Evolutionary conservation across 2,797 vertebrate genomes (phyloP), one percentile per base, ranked within the genome.

Genomic region (Heterohyrax brucei): DNA sequence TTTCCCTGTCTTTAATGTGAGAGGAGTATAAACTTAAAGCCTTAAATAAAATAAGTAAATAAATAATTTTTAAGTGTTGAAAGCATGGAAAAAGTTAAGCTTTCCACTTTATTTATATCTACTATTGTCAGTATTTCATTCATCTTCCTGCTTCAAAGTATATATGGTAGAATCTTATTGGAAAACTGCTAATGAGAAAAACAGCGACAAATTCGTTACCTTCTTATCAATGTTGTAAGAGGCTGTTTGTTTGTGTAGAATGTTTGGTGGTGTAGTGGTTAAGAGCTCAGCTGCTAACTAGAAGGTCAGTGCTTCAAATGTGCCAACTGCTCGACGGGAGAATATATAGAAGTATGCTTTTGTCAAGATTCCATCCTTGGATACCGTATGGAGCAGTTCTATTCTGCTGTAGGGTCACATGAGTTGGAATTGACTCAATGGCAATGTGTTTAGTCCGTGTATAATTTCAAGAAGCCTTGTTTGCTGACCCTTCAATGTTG

Each of bases 21-120:
- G 98, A 97, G 95, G 95, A 98, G 91, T 96, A 95, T 82, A 97
- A 97, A 97, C 92, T 98, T 98, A 97, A 98, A 98, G 98, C 98
- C 98, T 99, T 99, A 99, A 98, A 98, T 97, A 66, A 96, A 97
- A 98, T 39, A 39, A 48, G 94, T 86, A 22, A 70, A 86, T 84
- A 14, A 39, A 62, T 81, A 89, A 75, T 80, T 95, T 93, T 98
- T 92, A 96, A 97, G 91, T 56, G 79, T 96, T 97, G 97, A 97
- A 98, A 98, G 94, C 95, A 98, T 98, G 97, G 96, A 96, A 89
- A 24, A 78, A 97, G 84, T 96, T 96, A 93, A 96, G 73, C 96
- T 96, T 97, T 97, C 78, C 94, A 75, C 72, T 95, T 91, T 93
- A 92, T 95, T 97, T 56, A 24, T 86, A 50, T 88, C 48, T 87